Evolutionary conservation across 1,140 invertebrate genomes (phyloP), one percentile per base, ranked within the genome.

Genomic region (Hylyphantes graminicola): DNA sequence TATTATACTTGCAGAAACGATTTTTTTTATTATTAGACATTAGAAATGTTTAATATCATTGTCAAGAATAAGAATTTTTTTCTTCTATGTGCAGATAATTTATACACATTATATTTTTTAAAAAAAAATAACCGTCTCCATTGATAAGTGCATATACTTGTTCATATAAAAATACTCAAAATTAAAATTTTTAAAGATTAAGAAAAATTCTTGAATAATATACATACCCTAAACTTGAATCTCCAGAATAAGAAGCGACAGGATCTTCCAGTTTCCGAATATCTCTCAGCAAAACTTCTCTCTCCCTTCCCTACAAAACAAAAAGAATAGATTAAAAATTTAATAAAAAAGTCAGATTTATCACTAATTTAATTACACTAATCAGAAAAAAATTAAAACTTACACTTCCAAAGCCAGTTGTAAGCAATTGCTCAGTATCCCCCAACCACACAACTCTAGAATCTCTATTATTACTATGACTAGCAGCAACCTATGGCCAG

Each of bases 401-500:
- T 89, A 92, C 92, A 73, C 88, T 88, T 87, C 90, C 89, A 88
- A 92, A 91, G 88, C 94, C 94, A 80, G 96, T 96, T 6, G 96
- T 96, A 0, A 97, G 88, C 84, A 98, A 93, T 86, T 93, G 92
- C 57, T 95, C 93, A 80, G 93, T 93, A 86, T 95, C 93, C 17
- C 95, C 96, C 0, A 98, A 90, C 95, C 96, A 98, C 0, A 96
- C 93, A 2, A 97, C 92, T 78, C 96, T 91, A 0, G 96, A 97
- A 88, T 98, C 97, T 90, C 96, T 97, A 70, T 96, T 94, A 88
- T 94, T 95, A 88, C 94, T 94, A 89, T 96, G 95, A 88, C 94
- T 95, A 78, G 93, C 93, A 2, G 93, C 92, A 2, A 92, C 90
- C 87, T 86, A 68, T 51, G 55, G 63, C 21, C 76, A 48, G 11